phyloP scores from a whole-genome alignment of 2,888 invertebrate species.

The Erebia ligea region DNA sequence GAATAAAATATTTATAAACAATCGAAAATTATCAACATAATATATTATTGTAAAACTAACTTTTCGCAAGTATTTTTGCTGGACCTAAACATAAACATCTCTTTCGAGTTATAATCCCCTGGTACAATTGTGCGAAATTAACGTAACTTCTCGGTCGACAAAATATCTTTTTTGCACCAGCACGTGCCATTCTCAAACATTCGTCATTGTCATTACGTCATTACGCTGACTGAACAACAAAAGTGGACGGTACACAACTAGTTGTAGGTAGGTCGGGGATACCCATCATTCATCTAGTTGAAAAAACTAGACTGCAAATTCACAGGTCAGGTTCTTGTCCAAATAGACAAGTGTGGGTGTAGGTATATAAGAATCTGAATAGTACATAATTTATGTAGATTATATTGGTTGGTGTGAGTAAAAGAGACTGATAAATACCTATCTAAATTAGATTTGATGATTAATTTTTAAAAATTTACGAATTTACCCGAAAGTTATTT shows the following conservation, averaged over 20 bases:
- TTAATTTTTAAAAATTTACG: not conserved
- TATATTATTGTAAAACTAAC: not conserved
- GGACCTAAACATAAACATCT: conserved; percentile 54
- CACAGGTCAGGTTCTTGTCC: conserved; percentile 55
- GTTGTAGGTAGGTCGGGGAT: conserved; percentile 73
- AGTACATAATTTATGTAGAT: conserved; percentile 7
- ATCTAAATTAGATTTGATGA: not conserved
- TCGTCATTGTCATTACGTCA: conserved; percentile 74
- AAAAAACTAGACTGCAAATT: conserved; percentile 59
- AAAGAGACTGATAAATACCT: not conserved
- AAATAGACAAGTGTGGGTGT: conserved; percentile 32
- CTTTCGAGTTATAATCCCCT: conserved; percentile 61
- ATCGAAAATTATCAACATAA: not conserved
- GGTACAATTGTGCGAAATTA: conserved; percentile 81
- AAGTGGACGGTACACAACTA: conserved; percentile 60
- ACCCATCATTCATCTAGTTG: conserved; percentile 61
- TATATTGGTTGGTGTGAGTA: conserved; percentile 14
- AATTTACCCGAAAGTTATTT: not conserved
- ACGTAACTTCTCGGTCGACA: conserved; percentile 69
- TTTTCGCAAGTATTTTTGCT: conserved; percentile 6
- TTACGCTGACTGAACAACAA: conserved; percentile 71
- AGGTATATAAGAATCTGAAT: conserved; percentile 8
- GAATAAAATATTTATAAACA: no score
- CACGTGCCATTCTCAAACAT: conserved; percentile 65
- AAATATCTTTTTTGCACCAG: conserved; percentile 59